Evolutionary conservation across 2,888 invertebrate species (phyloP), one percentile per base, ranked within the genome.

Genomic region (Shargacucullia verbasci): DNA sequence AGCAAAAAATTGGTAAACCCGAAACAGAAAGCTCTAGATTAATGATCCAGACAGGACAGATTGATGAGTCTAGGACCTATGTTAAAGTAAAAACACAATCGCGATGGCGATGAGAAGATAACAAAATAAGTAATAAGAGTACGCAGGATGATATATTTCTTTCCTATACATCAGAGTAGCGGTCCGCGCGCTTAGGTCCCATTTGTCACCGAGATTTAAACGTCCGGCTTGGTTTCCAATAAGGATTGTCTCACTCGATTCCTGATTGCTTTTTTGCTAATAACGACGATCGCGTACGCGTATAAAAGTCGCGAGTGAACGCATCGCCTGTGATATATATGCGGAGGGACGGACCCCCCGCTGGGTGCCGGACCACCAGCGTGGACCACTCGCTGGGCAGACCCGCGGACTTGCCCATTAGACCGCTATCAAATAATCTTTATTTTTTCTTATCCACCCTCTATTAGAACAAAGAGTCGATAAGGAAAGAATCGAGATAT

Each of bases 341-440:
- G 46, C 44, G 49, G 58, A 64, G 58, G 55, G 61, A 58, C 47
- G 59, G 78, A 58, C 79, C 81, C 76, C 81, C 80, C 76, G 68
- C 34, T 14, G 72, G 35, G 29, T 59, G 59, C 38, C 62, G 73
- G 84, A 84, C 84, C 84, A 84, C 84, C 84, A 68, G 73, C 76
- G 78, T 65, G 64, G 84, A 73, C 72, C 74, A 59, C 79, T 75
- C 73, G 73, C 82, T 76, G 81, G 39, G 81, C 39, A 47, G 65
- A 35, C 43, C 69, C 35, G 47, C 57, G 47, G 50, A 53, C 59
- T 64, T 52, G 52, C 47, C 69, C 55, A 65, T 65, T 58, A 59
- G 41, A 39, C 39, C 45, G 20, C 59, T 70, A 76, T 73, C 70
- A 44, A 72, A 74, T 58, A 60, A 76, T 76, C 65, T 73, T 69